Percentiles rank a stretch among this genome's conserved stretches.
phyloP scores from a whole-genome alignment of 2,888 invertebrate species.

The Dichetophora obliterata region DNA sequence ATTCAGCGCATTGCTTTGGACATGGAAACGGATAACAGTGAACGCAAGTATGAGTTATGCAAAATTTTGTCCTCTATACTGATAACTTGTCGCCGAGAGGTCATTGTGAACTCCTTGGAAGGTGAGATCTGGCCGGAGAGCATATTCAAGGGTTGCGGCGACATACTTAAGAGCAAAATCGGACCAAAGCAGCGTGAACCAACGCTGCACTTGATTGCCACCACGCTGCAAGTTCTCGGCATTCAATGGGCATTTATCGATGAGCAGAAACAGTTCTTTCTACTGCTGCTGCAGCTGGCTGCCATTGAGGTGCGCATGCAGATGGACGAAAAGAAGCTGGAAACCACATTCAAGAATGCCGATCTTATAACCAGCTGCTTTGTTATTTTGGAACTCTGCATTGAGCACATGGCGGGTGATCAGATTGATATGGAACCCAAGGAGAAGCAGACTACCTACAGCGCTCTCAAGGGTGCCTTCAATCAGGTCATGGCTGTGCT shows the following conservation, averaged over 20 bases:
- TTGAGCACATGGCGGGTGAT: constrained; percentile 84
- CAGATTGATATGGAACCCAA: constrained; percentile 88
- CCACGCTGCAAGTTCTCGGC: constrained; percentile 84
- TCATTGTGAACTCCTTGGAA: constrained; percentile 75
- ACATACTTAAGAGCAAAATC: constrained; percentile 88
- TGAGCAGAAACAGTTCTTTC: constrained; percentile 85
- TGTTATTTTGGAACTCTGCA: constrained; percentile 82
- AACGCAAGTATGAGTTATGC: constrained; percentile 90
- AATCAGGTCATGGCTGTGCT: constrained; percentile 83
- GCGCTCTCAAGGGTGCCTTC: constrained; percentile 90
- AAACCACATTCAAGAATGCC: constrained; percentile 81
- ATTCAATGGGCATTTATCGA: constrained; percentile 87
- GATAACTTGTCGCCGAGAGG: constrained; percentile 79
- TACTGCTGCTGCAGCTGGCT: constrained; percentile 86
- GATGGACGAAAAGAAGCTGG: constrained; percentile 86
- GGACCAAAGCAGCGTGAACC: constrained; percentile 91
- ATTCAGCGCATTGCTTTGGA: constrained; percentile 87
- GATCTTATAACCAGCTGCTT: constrained; percentile 88
- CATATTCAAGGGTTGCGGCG: constrained; percentile 84
- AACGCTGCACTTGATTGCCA: constrained; percentile 85
- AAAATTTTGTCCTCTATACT: constrained; percentile 82
- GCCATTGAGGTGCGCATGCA: constrained; percentile 96
- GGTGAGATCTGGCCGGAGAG: constrained; percentile 87
- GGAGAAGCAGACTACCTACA: constrained; percentile 91
- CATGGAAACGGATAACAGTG: constrained; percentile 89